Evolutionary conservation across 2,797 vertebrate species (phyloP).

Genomic region (Melanotaenia pygmaea): DNA sequence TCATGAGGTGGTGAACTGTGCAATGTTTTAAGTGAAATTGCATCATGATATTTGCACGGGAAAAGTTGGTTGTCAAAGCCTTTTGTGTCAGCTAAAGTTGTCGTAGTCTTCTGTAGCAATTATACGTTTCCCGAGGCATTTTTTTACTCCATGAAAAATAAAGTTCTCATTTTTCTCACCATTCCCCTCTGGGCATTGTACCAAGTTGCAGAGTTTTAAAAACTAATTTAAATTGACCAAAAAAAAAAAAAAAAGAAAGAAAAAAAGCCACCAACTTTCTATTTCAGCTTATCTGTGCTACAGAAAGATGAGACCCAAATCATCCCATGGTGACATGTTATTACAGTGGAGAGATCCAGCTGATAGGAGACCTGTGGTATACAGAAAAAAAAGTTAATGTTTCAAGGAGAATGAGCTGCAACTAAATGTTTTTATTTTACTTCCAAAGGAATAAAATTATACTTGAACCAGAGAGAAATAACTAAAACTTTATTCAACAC

Average conservation of each 20-base stretch:
- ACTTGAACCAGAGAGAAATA: slow-evolving; percentile 2
- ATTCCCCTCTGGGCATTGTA: not conserved
- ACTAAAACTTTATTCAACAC: not conserved
- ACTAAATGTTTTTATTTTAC: not conserved
- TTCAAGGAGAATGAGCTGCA: not conserved
- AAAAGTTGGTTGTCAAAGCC: not conserved
- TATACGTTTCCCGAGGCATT: not conserved
- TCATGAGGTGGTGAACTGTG: not conserved
- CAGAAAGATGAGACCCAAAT: slow-evolving; percentile 10
- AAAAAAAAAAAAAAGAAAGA: not conserved
- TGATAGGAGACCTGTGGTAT: slow-evolving; percentile 11
- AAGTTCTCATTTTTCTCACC: slow-evolving; percentile 4
- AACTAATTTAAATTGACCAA: slow-evolving; percentile 20
- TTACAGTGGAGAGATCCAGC: slow-evolving; percentile 1
- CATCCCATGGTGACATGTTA: slow-evolving; percentile 19
- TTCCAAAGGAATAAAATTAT: not conserved
- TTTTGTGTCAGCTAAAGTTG: not conserved
- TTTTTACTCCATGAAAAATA: not conserved
- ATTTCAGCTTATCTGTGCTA: not conserved
- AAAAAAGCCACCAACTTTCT: slow-evolving; percentile 5
- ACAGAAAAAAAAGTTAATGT: not conserved
- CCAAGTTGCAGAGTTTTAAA: slow-evolving; percentile 3
- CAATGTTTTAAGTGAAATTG: not conserved
- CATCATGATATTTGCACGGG: not conserved
- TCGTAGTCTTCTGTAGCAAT: not conserved